Base-by-base conservation (phyloP, 2,888 invertebrate genomes). In the Drosophila pseudotalamancana region DNA sequence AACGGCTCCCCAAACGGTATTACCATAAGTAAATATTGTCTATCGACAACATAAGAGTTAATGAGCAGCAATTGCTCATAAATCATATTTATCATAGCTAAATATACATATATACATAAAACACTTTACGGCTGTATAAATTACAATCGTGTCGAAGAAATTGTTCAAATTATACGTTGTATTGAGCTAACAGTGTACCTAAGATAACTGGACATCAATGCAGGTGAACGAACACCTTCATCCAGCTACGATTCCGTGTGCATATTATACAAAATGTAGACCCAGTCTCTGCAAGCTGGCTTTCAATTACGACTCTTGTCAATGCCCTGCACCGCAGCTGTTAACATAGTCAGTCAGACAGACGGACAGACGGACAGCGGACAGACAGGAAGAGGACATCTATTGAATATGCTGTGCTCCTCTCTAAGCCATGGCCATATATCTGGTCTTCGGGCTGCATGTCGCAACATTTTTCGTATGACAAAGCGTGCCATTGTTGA, bases 401-500 rank as follows among this genome's bases (percentile, higher is more conserved):
- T 72, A 72, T 67, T 67, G 54, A 72, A 72, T 54, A 54, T 63
- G 54, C 45, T 50, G 34, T 9, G 6, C 21, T 9, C 34, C 50
- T 16, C 11, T 6, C 25, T 31, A n/a, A 11, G 8, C n/a, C 4
- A 12, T 14, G 25, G 16, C 18, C 19, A 14, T 37, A 14, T 16
- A 16, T 31, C 40, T 27, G 14, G 19, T 40, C 27, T n/a, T 39
- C 12, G 34, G 32, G 43, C 57, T 67, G 68, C 59, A 68, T 57
- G 56, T 62, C 55, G 51, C 32, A n/a, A 53, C 61, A 62, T 73
- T 75, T 73, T 73, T 73, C 50, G 55, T 66, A 53, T 62, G 64
- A 68, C 77, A 75, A 76, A 76, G 77, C 77, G 72, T 75, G 77
- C 68, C 72, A 72, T 72, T 75, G 77, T 77, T 77, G 77, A 75